Evolutionary conservation across 2,113 vertebrate genomes (phyloP), one percentile per base, ranked within the genome.

Genomic region (Menidia beryllina): DNA sequence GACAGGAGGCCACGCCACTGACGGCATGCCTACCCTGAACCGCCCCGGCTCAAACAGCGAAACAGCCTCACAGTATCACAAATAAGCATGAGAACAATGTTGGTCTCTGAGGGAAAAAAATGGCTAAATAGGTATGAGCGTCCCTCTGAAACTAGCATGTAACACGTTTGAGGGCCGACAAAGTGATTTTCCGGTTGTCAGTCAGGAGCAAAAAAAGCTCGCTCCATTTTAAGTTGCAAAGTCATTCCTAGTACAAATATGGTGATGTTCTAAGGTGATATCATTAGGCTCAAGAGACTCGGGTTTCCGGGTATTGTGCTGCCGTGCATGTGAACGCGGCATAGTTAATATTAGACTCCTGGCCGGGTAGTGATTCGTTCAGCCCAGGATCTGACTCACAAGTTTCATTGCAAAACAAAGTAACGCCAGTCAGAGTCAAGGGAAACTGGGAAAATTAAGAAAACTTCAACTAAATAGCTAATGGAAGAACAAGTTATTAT

Each of bases 271-370:
- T 56, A 63, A 78, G 78, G 78, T 81, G 74, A 81, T 76, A 78
- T 84, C 77, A 84, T 65, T 38, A 48, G 63, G 21, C 79, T 84
- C 68, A 8, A 59, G 86, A 75, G 86, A 77, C 60, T 48, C 75
- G 55, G 20, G 74, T 47, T 90, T 88, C 89, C 83, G 20, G 68
- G 81, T 70, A 91, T 89, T 89, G 87, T 89, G 0, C 34, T 73
- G 68, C 64, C 39, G 7, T 71, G 81, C 54, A 27, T 80, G 79
- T 81, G 86, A 84, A 82, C 72, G 49, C 47, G 38, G 56, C 56
- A 11, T 58, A 74, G 49, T 64, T 53, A 72, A 72, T 27, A 63
- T 73, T 47, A 36, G 61, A 82, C 54, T 73, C 2, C 56, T 69
- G 62, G n/a, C 48, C 55, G 62, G 57, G 76, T 51, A 8, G 69